phyloP scores from a whole-genome alignment of 2,888 invertebrate genomes.

The Agonopterix subpropinquella region DNA sequence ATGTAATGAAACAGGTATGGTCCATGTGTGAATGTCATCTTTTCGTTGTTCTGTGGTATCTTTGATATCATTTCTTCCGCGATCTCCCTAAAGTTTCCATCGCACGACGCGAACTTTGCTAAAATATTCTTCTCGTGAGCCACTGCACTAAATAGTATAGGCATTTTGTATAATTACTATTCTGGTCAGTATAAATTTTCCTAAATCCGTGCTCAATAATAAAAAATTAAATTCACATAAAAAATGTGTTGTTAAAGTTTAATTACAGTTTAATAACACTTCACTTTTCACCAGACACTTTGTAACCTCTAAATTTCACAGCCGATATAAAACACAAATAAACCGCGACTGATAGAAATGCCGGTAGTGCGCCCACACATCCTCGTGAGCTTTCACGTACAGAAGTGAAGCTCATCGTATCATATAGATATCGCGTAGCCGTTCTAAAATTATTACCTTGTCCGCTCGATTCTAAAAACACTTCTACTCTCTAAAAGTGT shows the following conservation, averaged over 20 bases:
- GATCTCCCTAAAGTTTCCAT: constrained; percentile 95
- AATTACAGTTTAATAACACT: not conserved
- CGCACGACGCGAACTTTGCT: constrained; percentile 90
- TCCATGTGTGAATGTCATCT: constrained; percentile 89
- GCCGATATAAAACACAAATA: constrained; percentile 8
- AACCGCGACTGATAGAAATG: constrained; percentile 24
- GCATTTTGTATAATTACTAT: constrained; percentile 75
- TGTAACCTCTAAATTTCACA: not conserved
- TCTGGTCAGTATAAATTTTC: too few relatives aligned
- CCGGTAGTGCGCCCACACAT: constrained; percentile 18
- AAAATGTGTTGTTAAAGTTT: not conserved
- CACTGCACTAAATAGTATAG: constrained; percentile 92
- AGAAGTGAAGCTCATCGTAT: constrained; percentile 15
- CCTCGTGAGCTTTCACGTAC: constrained; percentile 22
- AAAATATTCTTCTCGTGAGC: constrained; percentile 85
- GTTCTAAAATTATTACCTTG: constrained; percentile 45
- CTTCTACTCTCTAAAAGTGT: constrained; percentile 48
- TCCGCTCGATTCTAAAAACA: constrained; percentile 37
- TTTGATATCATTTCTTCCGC: constrained; percentile 89
- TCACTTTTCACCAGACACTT: not conserved
- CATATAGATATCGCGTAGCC: constrained; percentile 30
- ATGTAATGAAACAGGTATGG: constrained; percentile 86
- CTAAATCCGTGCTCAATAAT: too few relatives aligned
- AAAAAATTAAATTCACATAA: too few relatives aligned
- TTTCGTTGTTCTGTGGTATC: constrained; percentile 85